phyloP scores from a whole-genome alignment of 2,113 vertebrate genomes.

The Carassius auratus region DNA sequence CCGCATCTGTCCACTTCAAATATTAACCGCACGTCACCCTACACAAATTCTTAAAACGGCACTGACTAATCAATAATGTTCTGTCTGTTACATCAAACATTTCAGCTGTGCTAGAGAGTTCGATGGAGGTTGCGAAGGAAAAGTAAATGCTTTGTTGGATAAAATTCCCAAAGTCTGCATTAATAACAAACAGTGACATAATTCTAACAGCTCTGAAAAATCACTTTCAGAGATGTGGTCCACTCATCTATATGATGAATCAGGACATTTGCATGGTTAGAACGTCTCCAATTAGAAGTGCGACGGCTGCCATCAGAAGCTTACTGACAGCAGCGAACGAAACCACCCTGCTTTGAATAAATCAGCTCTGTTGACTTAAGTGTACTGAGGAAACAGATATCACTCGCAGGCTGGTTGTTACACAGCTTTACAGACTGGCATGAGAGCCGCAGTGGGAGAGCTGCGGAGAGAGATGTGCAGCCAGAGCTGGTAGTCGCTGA shows the following conservation, averaged over 20 bases:
- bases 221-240: slow-evolving; percentile 26
- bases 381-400: slow-evolving; percentile 38
- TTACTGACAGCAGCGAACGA: slow-evolving; percentile 4
- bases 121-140: background rate
- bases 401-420: background rate
- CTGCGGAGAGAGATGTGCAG: slow-evolving; percentile 53
- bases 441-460: slow-evolving; percentile 61
- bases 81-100: background rate
- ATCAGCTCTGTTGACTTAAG: slow-evolving; percentile 36
- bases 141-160: slow-evolving; percentile 9
- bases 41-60: slow-evolving; percentile 17
- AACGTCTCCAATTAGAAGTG: background rate
- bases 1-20: slow-evolving; percentile 31
- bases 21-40: background rate
- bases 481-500: slow-evolving; percentile 46
- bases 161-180: slow-evolving; percentile 11
- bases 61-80: slow-evolving; percentile 5
- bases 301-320: background rate
- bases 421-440: slow-evolving; percentile 61
- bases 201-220: slow-evolving; percentile 24
- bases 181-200: slow-evolving; percentile 22
- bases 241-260: background rate
- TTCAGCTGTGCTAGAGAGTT: slow-evolving; percentile 10
- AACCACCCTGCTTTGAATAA: slow-evolving; percentile 19
- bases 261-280: background rate